Conservation (phyloP, 2,797 vertebrate genomes). For the Erethizon dorsatum region DNA sequence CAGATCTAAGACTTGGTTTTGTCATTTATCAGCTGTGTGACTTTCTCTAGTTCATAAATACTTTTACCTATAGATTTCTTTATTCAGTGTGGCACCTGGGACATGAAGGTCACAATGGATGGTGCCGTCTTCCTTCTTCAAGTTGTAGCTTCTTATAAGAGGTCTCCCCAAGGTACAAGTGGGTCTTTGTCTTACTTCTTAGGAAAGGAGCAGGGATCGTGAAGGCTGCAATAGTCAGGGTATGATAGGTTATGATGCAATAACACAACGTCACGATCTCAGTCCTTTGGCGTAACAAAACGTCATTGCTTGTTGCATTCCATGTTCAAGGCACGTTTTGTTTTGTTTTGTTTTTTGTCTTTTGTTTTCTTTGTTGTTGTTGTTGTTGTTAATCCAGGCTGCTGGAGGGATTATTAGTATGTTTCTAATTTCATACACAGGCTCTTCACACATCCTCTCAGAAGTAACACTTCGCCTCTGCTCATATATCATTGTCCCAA, state of each 20-base stretch:
- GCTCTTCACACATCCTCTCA: background rate
- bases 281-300: background rate
- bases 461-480: background rate
- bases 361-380: no score
- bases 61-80: background rate
- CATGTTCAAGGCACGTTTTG: background rate
- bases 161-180: background rate
- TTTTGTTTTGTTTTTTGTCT: background rate
- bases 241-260: background rate
- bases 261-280: background rate
- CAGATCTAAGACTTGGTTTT: background rate
- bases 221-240: background rate
- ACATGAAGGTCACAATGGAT: background rate
- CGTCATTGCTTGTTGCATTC: background rate
- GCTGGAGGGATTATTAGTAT: rapidly evolving
- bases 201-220: background rate
- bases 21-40: background rate
- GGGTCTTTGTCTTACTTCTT: background rate
- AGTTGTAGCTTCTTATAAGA: background rate
- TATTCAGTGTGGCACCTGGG: background rate
- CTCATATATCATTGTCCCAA: background rate
- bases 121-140: background rate
- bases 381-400: background rate
- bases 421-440: background rate
- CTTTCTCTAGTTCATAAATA: background rate